Evolutionary conservation across 1,140 invertebrate species (phyloP).

Genomic region (Magallana gigas): DNA sequence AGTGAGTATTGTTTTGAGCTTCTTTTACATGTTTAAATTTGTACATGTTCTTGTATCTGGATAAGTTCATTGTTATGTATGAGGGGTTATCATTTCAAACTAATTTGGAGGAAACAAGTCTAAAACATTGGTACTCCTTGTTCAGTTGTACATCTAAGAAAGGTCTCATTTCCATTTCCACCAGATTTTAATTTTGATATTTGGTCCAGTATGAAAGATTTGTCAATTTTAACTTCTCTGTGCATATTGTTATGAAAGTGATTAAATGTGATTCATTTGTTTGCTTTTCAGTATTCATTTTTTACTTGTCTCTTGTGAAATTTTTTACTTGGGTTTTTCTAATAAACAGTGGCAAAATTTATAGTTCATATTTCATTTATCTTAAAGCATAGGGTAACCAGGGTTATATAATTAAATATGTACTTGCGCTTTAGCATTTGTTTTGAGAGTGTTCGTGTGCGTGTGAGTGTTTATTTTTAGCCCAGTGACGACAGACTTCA

Average conservation of each 20-base stretch:
- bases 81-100: not conserved
- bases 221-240: conserved; percentile 1
- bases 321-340: not conserved
- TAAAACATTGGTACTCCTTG: not conserved
- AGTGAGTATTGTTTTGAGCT: not conserved
- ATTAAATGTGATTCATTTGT: not conserved
- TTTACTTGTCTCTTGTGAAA: no score
- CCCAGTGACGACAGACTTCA: no score
- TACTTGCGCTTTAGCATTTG: no score
- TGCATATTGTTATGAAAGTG: conserved; percentile 16
- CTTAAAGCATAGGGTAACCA: not conserved
- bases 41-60: not conserved
- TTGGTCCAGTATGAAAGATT: not conserved
- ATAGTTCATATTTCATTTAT: not conserved
- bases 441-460: no score
- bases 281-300: not conserved
- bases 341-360: not conserved
- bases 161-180: not conserved
- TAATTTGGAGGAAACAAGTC: not conserved
- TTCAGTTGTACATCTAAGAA: not conserved
- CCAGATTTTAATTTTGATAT: not conserved
- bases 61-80: not conserved
- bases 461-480: no score
- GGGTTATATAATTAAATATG: no score
- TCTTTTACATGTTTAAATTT: not conserved